Base-by-base conservation (phyloP, 2,888 invertebrate genomes). In the Phortica okadai region DNA sequence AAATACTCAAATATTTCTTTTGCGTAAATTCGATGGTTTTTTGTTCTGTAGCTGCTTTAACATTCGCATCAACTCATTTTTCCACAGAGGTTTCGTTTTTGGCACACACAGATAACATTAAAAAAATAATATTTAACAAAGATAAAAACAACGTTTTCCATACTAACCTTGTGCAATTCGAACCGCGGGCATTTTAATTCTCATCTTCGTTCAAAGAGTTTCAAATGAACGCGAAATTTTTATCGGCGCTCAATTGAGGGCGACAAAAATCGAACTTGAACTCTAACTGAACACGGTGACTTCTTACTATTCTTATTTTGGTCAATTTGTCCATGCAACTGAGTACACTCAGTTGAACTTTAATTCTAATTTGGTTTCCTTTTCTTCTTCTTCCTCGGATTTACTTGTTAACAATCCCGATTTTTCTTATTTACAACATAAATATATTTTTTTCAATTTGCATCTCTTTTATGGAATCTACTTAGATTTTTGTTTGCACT, bases 101-200 rank as follows among this genome's bases (percentile, higher is more conserved):
- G 33, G 33, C 33, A 33, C 3, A 33, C 33, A 33, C 33, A 33
- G 4, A 33, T 33, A 5, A 33, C 33, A 33, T 33, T 33, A 33
- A 33, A 33, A 33, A 33, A 33, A 33, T 4, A 33, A 33, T 33
- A 33, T 33, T 33, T 33, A 33, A 33, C 1, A 33, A 33, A 33
- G 33, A 33, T 33, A 33, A 33, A 21, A 21, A 21, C 21, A 21
- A 33, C 33, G 33, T 33, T 33, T 33, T 33, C 33, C 33, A 33
- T 33, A 92, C 95, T 95, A 93, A 97, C 97, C 97, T 97, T 97
- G 97, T 93, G 97, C 97, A 94, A 97, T 97, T 94, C 97, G 95
- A 93, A 97, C 97, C 93, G 97, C 97, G 93, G 97, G 97, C 97
- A 97, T 97, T 95, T 97, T 97, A 94, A 97, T 97, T 96, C 97